Evolutionary conservation across 2,797 vertebrate species (phyloP), one percentile per base, ranked within the genome.

Genomic region (Clarias laeviceps): DNA sequence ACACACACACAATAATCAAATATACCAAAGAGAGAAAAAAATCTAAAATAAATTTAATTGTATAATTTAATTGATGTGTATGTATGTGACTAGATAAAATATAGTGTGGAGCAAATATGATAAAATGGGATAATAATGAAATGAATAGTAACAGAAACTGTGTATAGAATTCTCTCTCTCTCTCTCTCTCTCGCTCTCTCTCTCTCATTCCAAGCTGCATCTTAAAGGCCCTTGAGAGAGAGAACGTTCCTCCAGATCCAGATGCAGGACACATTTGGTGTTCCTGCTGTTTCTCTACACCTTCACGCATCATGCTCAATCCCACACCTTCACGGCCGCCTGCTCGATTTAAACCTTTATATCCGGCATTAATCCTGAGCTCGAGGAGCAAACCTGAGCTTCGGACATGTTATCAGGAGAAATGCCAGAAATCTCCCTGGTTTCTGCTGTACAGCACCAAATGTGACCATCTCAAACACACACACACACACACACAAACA

Each of bases 341-440:
- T 92, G 93, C 90, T 92, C 91, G 91, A 93, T 92, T 93, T 95
- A 94, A 94, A 91, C 91, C 92, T 88, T 90, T 92, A 94, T 94
- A 94, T 92, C 93, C 90, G 91, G 86, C 91, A 92, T 94, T 95
- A 95, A 94, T 95, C 93, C 93, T 92, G 94, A 94, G 94, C 94
- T 95, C 94, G 88, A 91, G 87, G 86, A 91, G 91, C 89, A 91
- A 84, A 93, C 92, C 92, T 87, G 90, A 89, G 88, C 94, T 93
- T 92, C 85, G 80, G 91, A 89, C 89, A 91, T 72, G 69, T 94
- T 94, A 93, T 94, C 93, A 90, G 90, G 91, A 89, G 59, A 77
- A 77, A 77, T 9, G 5, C 15, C 86, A 84, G 89, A 91, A 59
- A 70, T 70, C 27, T 56, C 18, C 18, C 40, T 54, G 65, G 57